These are phyloP conservation scores for Troglohyphantes excavatus DNA, from an alignment of 2,888 invertebrate genomes.

Conservation along the genomic window DNA sequence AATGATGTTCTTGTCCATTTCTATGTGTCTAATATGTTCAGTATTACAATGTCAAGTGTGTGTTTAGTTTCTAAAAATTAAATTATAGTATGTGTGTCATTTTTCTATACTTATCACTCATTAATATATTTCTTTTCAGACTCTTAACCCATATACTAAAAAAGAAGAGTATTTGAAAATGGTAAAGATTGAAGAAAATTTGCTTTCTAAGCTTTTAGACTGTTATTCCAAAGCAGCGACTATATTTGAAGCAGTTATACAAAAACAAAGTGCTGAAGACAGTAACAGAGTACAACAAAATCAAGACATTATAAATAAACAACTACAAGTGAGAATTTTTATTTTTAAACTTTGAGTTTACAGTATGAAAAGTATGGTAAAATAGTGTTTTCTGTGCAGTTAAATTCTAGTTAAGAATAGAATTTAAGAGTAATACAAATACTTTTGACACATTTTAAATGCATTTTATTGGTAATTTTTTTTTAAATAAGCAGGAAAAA, in stretches of 20 bases:
- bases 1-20: no score
- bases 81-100: no score
- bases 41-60: no score
- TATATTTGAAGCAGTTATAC: constrained; percentile 23
- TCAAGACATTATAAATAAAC: constrained; percentile 30
- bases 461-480: no score
- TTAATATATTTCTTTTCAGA: constrained; percentile 19
- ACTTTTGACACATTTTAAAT: no score
- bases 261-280: constrained; percentile 14
- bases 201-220: constrained; percentile 44
- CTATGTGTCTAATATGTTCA: no score
- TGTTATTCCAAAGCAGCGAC: constrained; percentile 15
- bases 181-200: constrained; percentile 36
- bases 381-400: not conserved
- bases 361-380: not conserved
- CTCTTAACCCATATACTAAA: not conserved
- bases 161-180: constrained; percentile 16
- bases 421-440: no score
- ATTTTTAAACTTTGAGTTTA: not conserved
- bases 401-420: not conserved
- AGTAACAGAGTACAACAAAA: constrained; percentile 3
- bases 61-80: no score
- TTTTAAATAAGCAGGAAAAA: no score
- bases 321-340: constrained; percentile 33
- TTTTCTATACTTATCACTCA: no score